Conservation (phyloP, 2,888 invertebrate species). For the Byasa hedistus region DNA sequence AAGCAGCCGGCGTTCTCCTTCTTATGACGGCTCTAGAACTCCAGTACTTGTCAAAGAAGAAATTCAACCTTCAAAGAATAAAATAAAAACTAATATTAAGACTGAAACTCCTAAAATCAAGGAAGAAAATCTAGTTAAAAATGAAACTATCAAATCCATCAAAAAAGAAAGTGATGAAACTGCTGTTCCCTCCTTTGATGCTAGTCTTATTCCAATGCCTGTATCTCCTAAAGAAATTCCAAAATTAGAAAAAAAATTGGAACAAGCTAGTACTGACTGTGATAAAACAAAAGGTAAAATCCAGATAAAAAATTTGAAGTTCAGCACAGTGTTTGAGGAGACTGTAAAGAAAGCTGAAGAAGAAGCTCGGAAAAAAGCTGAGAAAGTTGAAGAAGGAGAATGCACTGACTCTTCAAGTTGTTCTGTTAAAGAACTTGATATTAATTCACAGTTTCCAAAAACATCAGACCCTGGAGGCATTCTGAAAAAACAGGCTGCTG, state of each 20-base stretch:
- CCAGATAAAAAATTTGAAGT: slow-evolving; percentile 84
- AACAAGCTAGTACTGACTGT: slow-evolving; percentile 49
- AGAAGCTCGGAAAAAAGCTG: slow-evolving; percentile 80
- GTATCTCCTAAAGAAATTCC: slow-evolving; percentile 59
- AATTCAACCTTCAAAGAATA: slow-evolving; percentile 36
- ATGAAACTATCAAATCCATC: slow-evolving; percentile 38
- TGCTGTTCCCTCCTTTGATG: slow-evolving; percentile 47
- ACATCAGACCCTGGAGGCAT: slow-evolving; percentile 72
- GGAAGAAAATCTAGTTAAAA: slow-evolving; percentile 35
- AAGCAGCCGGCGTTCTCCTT: slow-evolving; percentile 49
- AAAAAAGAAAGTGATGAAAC: slow-evolving; percentile 43
- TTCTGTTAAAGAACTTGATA: slow-evolving; percentile 58
- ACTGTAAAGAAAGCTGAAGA: slow-evolving; percentile 83
- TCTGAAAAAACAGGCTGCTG: slow-evolving; percentile 68
- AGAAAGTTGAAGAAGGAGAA: slow-evolving; percentile 83
- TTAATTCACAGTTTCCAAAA: slow-evolving; percentile 69
- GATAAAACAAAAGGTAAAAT: slow-evolving; percentile 80
- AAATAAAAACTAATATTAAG: slow-evolving; percentile 32
- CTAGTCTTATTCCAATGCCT: slow-evolving; percentile 66
- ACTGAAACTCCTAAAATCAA: slow-evolving; percentile 41
- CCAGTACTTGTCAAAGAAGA: slow-evolving; percentile 53
- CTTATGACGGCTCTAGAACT: slow-evolving; percentile 48
- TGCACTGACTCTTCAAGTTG: slow-evolving; percentile 72
- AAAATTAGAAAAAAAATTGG: slow-evolving; percentile 53
- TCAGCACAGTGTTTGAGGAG: slow-evolving; percentile 83